These are phyloP conservation scores for Pipistrellus kuhlii DNA, from an alignment of 2,797 vertebrate species.

Conservation along the genomic window DNA sequence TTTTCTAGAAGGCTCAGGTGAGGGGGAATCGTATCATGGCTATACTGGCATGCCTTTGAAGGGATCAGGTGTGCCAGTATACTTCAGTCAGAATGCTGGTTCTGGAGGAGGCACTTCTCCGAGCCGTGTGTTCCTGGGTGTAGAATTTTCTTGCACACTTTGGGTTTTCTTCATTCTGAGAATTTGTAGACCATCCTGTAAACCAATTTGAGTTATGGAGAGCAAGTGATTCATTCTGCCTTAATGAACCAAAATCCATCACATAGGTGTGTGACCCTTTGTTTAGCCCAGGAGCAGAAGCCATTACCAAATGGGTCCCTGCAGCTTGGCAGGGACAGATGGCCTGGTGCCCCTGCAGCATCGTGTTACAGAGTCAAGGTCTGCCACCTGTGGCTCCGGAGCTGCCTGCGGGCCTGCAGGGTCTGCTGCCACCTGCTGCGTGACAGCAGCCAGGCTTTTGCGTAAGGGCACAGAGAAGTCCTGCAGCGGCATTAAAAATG, in stretches of 20 bases:
- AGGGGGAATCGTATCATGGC: background rate
- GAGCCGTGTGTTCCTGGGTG: background rate
- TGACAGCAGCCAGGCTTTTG: background rate
- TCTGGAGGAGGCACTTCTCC: background rate
- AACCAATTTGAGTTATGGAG: background rate
- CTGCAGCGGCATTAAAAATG: background rate
- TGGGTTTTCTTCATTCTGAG: background rate
- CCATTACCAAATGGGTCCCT: background rate
- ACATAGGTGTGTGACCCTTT: slow-evolving; percentile 24
- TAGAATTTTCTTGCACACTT: background rate
- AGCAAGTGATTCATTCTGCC: slow-evolving; percentile 47
- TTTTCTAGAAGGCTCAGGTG: background rate
- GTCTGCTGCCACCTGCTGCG: slow-evolving; percentile 66
- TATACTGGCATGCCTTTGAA: background rate
- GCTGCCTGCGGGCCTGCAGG: accelerated
- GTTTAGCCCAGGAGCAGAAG: slow-evolving; percentile 41
- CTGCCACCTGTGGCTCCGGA: slow-evolving; percentile 61
- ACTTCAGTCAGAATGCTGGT: background rate
- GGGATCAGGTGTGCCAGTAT: background rate
- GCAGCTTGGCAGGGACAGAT: accelerated
- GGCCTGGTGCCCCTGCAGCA: background rate
- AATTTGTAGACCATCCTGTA: slow-evolving; percentile 37
- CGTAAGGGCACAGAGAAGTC: background rate
- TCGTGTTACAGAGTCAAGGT: background rate
- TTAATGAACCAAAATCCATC: slow-evolving; percentile 11